These are phyloP conservation scores for Escarpia spicata DNA, from an alignment of 2,888 invertebrate species.

Conservation along the genomic window DNA sequence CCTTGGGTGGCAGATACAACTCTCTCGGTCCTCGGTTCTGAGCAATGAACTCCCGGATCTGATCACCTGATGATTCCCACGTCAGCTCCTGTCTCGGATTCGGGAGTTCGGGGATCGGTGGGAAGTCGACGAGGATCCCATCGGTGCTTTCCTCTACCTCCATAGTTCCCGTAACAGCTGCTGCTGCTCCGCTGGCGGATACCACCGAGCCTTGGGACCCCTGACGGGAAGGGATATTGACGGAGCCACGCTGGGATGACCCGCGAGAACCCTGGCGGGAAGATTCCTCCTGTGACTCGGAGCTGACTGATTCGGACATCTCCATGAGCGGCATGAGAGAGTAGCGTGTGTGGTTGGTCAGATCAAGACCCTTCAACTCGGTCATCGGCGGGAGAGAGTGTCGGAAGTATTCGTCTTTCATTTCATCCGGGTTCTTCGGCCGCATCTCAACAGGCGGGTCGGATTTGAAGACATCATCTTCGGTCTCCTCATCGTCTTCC, in stretches of 20 bases:
- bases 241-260: neutral
- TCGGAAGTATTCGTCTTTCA: neutral
- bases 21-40: constrained; percentile 29
- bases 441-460: neutral
- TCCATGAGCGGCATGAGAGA: neutral
- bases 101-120: constrained; percentile 30
- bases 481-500: neutral
- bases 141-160: neutral
- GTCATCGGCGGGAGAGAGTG: neutral
- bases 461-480: neutral
- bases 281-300: neutral
- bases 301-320: neutral
- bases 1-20: constrained; percentile 27
- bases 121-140: neutral
- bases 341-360: neutral
- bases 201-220: neutral
- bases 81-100: constrained; percentile 32
- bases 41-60: constrained; percentile 31
- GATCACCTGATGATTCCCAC: constrained; percentile 28
- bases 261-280: neutral
- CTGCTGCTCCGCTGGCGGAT: neutral
- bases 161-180: neutral
- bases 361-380: neutral
- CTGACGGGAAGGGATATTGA: neutral
- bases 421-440: neutral